These are phyloP conservation scores for Aptenodytes patagonicus DNA, from an alignment of 2,113 vertebrate genomes.

Conservation along the genomic window DNA sequence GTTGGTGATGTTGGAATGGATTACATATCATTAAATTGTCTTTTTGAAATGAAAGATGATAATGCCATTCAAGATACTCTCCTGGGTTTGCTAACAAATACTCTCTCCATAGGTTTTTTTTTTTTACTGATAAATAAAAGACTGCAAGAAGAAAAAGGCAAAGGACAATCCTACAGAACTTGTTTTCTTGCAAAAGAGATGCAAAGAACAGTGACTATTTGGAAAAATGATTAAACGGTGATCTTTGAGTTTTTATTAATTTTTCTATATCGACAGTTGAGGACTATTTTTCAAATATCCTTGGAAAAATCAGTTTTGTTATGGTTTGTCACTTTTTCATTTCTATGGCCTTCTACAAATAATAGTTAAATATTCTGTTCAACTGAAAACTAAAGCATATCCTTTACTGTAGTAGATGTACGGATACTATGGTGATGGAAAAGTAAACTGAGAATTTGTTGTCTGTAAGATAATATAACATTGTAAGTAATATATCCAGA, in stretches of 20 bases:
- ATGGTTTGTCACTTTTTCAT: background rate
- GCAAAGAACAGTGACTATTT: background rate
- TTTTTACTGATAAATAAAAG: background rate
- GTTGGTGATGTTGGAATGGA: background rate
- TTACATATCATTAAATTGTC: background rate
- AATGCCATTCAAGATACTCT: background rate
- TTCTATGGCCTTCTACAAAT: background rate
- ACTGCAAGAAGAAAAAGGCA: background rate
- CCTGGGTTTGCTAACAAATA: background rate
- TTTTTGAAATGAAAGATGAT: background rate
- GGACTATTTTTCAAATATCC: background rate
- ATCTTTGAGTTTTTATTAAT: background rate
- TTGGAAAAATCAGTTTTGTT: background rate
- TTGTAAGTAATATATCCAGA: background rate
- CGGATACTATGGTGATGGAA: background rate
- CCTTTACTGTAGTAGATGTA: background rate
- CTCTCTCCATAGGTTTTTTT: background rate
- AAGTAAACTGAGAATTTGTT: background rate
- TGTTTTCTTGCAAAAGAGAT: background rate
- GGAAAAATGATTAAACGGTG: background rate
- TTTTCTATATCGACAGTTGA: background rate
- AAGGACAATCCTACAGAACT: background rate
- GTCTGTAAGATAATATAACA: background rate
- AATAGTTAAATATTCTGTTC: background rate
- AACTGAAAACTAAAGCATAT: background rate